phyloP scores from a whole-genome alignment of 2,888 invertebrate genomes.

The Calephelis perditalis region DNA sequence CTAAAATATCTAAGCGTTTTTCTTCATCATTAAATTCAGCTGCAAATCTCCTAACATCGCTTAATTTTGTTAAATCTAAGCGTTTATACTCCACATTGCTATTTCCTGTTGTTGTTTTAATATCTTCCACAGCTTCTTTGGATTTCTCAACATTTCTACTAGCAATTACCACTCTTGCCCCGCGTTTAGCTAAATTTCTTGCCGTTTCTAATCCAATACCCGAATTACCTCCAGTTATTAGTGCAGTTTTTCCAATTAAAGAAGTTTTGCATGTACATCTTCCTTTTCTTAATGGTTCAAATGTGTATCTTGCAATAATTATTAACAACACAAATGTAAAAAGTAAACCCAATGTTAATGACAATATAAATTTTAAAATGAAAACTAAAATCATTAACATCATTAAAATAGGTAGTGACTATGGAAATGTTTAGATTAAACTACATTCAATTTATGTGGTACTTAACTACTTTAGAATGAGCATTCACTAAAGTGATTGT shows the following conservation, averaged over 20 bases:
- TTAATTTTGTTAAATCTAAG: slow-evolving; percentile 70
- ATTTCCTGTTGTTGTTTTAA: slow-evolving; percentile 83
- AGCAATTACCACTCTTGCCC: slow-evolving; percentile 85
- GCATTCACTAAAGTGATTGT: too few relatives aligned
- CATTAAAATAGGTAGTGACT: too few relatives aligned
- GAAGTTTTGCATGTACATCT: slow-evolving; percentile 47
- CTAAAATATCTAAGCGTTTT: slow-evolving; percentile 76
- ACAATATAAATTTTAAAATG: background rate
- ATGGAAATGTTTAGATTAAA: too few relatives aligned
- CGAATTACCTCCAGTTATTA: slow-evolving; percentile 89
- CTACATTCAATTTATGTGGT: too few relatives aligned
- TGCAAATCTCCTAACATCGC: slow-evolving; percentile 78
- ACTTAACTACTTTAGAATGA: too few relatives aligned
- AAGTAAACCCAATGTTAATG: slow-evolving; percentile 2
- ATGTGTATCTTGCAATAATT: slow-evolving; percentile 31
- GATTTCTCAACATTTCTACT: slow-evolving; percentile 85
- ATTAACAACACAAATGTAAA: slow-evolving; percentile 25
- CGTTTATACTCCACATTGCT: slow-evolving; percentile 79
- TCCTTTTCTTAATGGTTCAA: slow-evolving; percentile 39
- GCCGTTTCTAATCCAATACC: slow-evolving; percentile 90
- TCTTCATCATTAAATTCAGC: slow-evolving; percentile 72
- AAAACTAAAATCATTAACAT: background rate
- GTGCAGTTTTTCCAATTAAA: slow-evolving; percentile 77
- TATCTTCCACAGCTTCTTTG: slow-evolving; percentile 81
- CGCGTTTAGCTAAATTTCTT: slow-evolving; percentile 82